These are phyloP conservation scores for Acipenser transmontanus DNA, from an alignment of 2,797 vertebrate genomes.

Conservation along the genomic window DNA sequence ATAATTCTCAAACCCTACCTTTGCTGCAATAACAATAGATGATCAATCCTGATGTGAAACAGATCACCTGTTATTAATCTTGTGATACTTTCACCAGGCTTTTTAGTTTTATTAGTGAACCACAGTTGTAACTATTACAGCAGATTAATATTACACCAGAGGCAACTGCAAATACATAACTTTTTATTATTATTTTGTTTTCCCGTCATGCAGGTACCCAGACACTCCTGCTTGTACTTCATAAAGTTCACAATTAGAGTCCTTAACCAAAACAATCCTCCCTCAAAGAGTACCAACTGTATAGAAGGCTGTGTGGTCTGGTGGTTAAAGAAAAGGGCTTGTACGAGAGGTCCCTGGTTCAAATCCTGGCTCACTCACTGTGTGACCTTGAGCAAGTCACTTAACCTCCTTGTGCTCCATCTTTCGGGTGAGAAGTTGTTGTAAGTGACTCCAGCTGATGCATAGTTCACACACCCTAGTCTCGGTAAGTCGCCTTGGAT, in stretches of 20 bases:
- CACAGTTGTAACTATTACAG: constrained; percentile 23
- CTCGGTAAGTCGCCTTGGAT: no score
- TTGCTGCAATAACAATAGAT: constrained; percentile 28
- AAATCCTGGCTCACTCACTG: no score
- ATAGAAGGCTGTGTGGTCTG: no score
- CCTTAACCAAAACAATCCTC: constrained; percentile 24
- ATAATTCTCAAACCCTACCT: constrained; percentile 21
- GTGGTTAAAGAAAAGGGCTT: no score
- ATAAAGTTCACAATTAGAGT: constrained; percentile 32
- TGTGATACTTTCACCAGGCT: constrained; percentile 24
- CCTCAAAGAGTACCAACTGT: constrained; percentile 30
- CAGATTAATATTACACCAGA: constrained; percentile 31
- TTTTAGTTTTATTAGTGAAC: neutral
- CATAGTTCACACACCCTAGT: no score
- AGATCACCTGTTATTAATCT: constrained; percentile 15
- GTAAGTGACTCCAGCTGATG: no score
- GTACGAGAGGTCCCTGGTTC: no score
- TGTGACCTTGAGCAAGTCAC: no score
- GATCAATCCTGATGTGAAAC: constrained; percentile 20
- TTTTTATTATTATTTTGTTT: constrained; percentile 16
- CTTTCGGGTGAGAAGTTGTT: no score
- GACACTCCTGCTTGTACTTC: constrained; percentile 26
- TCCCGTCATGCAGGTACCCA: constrained; percentile 24
- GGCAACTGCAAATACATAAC: constrained; percentile 29
- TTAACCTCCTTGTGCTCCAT: no score